Conservation (phyloP, 2,888 invertebrate genomes). For the Sclerodermus sp. region DNA sequence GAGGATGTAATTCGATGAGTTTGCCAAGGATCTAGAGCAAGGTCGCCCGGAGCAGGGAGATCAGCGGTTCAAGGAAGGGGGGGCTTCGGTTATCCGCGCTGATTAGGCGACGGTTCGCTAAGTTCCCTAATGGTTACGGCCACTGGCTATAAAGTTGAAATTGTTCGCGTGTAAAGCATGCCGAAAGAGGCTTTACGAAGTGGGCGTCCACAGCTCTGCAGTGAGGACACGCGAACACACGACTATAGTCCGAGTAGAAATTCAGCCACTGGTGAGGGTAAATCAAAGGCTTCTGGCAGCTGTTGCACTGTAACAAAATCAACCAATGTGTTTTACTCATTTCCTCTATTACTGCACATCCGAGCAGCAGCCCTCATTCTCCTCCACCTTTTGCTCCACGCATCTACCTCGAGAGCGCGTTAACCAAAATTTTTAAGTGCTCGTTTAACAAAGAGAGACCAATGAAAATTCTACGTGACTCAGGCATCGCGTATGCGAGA, state of each 20-base stretch:
- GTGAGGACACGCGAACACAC: slow-evolving; percentile 86
- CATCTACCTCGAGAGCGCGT: too few relatives aligned
- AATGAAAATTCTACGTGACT: too few relatives aligned
- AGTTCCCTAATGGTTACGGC: slow-evolving; percentile 72
- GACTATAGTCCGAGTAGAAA: slow-evolving; percentile 94
- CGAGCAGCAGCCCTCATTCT: too few relatives aligned
- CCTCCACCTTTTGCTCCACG: too few relatives aligned
- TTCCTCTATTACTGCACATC: too few relatives aligned
- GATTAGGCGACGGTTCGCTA: slow-evolving; percentile 42
- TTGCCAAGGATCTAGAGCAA: slow-evolving; percentile 31
- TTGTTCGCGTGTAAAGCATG: slow-evolving; percentile 79
- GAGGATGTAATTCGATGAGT: neutral
- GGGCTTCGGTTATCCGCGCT: slow-evolving; percentile 33
- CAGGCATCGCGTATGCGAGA: too few relatives aligned
- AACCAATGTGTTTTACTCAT: too few relatives aligned
- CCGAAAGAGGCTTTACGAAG: slow-evolving; percentile 88
- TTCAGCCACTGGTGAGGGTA: slow-evolving; percentile 84
- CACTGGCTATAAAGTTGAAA: slow-evolving; percentile 73
- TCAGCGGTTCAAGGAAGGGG: slow-evolving; percentile 46
- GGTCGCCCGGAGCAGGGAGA: slow-evolving; percentile 46
- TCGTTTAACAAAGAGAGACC: too few relatives aligned
- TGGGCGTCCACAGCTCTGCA: slow-evolving; percentile 90
- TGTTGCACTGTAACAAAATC: slow-evolving; percentile 77
- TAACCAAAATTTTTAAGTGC: too few relatives aligned
- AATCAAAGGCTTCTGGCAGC: slow-evolving; percentile 85